Percentiles rank a stretch among this genome's conserved stretches.
These are phyloP conservation scores for Sarcoramphus papa DNA, from an alignment of 2,797 vertebrate genomes.

Conservation along the genomic window DNA sequence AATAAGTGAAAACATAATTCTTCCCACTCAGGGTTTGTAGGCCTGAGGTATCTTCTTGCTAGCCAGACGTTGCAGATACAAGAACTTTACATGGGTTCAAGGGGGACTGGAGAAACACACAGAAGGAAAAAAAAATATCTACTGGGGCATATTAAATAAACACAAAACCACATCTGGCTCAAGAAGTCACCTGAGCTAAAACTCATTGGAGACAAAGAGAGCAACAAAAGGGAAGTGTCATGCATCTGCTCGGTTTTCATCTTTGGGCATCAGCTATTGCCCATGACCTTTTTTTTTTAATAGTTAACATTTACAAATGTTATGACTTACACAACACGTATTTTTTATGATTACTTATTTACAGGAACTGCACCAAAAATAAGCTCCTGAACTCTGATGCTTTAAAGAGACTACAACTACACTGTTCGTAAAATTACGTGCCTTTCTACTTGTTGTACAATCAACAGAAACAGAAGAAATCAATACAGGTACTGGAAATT, in stretches of 20 bases:
- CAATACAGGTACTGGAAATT: accelerated
- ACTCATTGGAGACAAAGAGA: background rate
- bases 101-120: background rate
- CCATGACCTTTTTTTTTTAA: background rate
- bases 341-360: background rate
- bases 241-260: background rate
- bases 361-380: background rate
- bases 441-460: background rate
- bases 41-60: background rate
- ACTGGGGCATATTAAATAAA: background rate
- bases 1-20: background rate
- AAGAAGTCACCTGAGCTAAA: background rate
- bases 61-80: background rate
- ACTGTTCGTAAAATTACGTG: background rate
- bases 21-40: background rate
- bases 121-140: background rate
- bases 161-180: background rate
- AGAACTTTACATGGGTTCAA: background rate
- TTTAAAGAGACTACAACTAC: background rate
- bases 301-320: background rate
- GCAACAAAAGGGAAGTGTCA: background rate
- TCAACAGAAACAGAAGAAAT: background rate
- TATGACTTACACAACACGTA: accelerated
- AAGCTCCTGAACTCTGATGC: background rate
- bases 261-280: background rate